Evolutionary conservation across 2,113 vertebrate species (phyloP), one percentile per base, ranked within the genome.

Genomic region (Caranx melampygus): DNA sequence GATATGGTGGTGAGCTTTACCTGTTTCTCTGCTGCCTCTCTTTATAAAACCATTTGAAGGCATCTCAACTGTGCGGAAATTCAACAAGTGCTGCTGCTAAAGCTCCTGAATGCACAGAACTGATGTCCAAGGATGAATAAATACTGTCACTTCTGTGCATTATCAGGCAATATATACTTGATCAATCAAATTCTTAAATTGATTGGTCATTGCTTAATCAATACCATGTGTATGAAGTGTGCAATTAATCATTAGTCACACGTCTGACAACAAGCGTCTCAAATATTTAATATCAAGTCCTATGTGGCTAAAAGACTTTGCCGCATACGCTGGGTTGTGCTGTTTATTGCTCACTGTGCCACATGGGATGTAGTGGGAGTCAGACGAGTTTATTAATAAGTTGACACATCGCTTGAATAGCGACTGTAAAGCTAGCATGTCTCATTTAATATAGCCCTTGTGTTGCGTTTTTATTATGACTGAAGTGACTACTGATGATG

Each of bases 341-440:
- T 21, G 42, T 67, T 63, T 10, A 63, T 18, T 49, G 6, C 54
- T 67, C n/a, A 5, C 14, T 31, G 37, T 67, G 45, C 55, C 45
- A 61, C 57, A 72, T 76, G 67, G 42, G 64, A 66, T 52, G 63
- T 13, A 42, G 57, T 57, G 66, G 71, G 33, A 72, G 33, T 64
- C 37, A 61, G 40, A 3, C 47, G 64, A 55, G 44, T 52, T 55
- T 33, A 67, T n/a, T 18, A 65, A 79, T 12, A 37, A 68, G 59
- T 55, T 68, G 57, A 81, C 76, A 67, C 44, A 3, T 37, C 49
- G 18, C 14, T 70, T 64, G 15, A 77, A 21, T 20, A 20, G 62
- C 34, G n/a, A 31, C 8, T 55, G 54, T n/a, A 35, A 81, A 75
- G 49, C 78, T 58, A 37, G 33, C 35, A 83, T 35, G n/a, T 72